phyloP scores from a whole-genome alignment of 1,140 invertebrate species.

The Dreissena polymorpha region DNA sequence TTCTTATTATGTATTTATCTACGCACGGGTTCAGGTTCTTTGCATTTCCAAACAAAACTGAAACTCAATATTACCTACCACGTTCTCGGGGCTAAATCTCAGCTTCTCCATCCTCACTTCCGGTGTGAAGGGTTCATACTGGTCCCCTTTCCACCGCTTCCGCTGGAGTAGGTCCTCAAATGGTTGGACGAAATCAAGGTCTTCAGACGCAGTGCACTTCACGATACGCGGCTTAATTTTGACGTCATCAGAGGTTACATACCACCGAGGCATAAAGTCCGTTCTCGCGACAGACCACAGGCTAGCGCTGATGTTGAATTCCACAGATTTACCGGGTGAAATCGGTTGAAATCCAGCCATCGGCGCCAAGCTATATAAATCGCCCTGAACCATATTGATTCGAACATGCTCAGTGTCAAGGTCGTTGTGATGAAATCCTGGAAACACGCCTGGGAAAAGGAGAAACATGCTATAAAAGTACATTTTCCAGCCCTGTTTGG shows the following conservation, averaged over 20 bases:
- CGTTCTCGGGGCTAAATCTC: neutral
- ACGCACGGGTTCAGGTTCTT: too few species aligned
- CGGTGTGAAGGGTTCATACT: constrained; percentile 43
- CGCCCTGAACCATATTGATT: constrained; percentile 44
- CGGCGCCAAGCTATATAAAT: constrained; percentile 41
- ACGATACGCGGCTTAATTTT: constrained; percentile 28
- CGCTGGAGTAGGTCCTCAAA: constrained; percentile 27
- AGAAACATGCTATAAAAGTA: constrained; percentile 51
- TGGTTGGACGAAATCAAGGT: constrained; percentile 25
- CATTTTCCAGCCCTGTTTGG: constrained; percentile 28
- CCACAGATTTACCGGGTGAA: constrained; percentile 6
- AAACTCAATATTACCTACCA: too few species aligned
- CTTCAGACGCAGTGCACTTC: neutral
- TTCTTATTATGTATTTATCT: too few species aligned
- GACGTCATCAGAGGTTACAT: constrained; percentile 5
- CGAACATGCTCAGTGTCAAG: constrained; percentile 6
- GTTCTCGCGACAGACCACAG: constrained; percentile 33
- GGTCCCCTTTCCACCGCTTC: constrained; percentile 29
- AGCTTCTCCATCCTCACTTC: constrained; percentile 15
- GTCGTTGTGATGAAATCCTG: constrained; percentile 12
- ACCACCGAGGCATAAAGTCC: constrained; percentile 48
- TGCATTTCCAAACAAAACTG: too few species aligned
- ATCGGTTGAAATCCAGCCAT: constrained; percentile 25
- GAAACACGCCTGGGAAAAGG: constrained; percentile 20
- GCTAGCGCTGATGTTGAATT: constrained; percentile 6